phyloP scores from a whole-genome alignment of 2,888 invertebrate genomes.

The Acleris holmiana region DNA sequence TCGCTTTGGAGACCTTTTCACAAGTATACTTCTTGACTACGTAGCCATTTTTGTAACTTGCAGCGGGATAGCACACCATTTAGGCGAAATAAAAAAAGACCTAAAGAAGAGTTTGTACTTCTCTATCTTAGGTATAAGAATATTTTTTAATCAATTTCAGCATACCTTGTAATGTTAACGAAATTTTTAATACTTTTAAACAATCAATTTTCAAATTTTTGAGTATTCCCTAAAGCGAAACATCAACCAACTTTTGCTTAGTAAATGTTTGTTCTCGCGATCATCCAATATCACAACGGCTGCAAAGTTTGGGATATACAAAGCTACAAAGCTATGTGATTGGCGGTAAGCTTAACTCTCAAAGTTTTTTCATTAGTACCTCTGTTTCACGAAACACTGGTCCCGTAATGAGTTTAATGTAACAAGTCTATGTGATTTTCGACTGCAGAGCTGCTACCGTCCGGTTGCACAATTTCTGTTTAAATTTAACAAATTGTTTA shows the following conservation, averaged over 20 bases:
- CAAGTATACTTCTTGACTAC: conserved; percentile 9
- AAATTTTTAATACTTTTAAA: not conserved
- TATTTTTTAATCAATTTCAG: not conserved
- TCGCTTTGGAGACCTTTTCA: conserved; percentile 1
- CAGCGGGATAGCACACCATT: not conserved
- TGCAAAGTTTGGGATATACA: conserved; percentile 30
- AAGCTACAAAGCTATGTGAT: conserved; percentile 45
- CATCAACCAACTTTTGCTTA: conserved; percentile 22
- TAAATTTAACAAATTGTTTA: conserved; percentile 7
- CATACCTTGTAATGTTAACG: no score
- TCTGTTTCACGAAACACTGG: conserved; percentile 41
- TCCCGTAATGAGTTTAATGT: conserved; percentile 30
- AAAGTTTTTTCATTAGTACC: conserved; percentile 60
- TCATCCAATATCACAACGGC: conserved; percentile 37
- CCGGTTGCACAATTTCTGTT: conserved; percentile 11
- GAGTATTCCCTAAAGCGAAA: conserved; percentile 25
- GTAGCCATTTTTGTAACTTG: not conserved
- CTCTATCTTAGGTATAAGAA: not conserved
- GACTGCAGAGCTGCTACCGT: conserved; percentile 5
- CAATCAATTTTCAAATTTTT: conserved; percentile 23
- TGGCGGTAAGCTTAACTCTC: conserved; percentile 46
- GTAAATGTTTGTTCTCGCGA: conserved; percentile 29
- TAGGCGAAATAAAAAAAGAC: not conserved
- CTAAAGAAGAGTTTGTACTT: no score
- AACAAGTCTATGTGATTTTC: conserved; percentile 22